Base-by-base conservation (phyloP, 2,888 invertebrate genomes). In the Dioctria rufipes region DNA sequence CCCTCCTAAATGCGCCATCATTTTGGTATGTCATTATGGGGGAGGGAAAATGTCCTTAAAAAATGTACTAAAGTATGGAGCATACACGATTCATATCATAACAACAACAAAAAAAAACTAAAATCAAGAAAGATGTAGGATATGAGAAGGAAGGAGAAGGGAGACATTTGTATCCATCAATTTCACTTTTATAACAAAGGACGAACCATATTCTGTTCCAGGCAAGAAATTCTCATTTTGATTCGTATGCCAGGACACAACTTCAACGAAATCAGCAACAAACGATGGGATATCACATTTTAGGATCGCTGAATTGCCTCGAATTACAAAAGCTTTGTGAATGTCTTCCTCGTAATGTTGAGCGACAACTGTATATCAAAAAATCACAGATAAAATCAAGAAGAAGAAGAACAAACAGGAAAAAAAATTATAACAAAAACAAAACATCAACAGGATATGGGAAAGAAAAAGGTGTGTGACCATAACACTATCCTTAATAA, bases 271-370 rank as follows among this genome's bases (percentile, higher is more conserved):
- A 90, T 97, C 97, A 82, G 95, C 95, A 83, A 97, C 96, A 90
- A 96, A 98, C 83, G 96, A 96, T 73, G 97, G 97, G 86, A 96
- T 94, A 86, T 95, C 95, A 90, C 96, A 96, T 90, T 96, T 96
- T 86, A 96, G 90, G 84, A 96, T 94, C 83, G 95, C 96, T 86
- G 96, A 93, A 90, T 96, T 96, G 85, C 96, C 96, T 85, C 95
- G 93, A 87, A 96, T 96, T 80, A 95, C 95, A 89, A 96, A 96
- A 89, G 96, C 96, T 90, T 96, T 95, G 90, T 96, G 96, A 85
- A 96, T 96, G 91, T 96, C 96, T 83, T 95, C 95, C 90, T 96
- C 95, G 90, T 96, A 96, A 89, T 93, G 94, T 89, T 96, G 96
- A 87, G 95, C 95, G 86, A 96, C 96, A 90, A 96, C 96, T 96